These are phyloP conservation scores for Plagodis pulveraria DNA, from an alignment of 2,888 invertebrate genomes.

Conservation along the genomic window DNA sequence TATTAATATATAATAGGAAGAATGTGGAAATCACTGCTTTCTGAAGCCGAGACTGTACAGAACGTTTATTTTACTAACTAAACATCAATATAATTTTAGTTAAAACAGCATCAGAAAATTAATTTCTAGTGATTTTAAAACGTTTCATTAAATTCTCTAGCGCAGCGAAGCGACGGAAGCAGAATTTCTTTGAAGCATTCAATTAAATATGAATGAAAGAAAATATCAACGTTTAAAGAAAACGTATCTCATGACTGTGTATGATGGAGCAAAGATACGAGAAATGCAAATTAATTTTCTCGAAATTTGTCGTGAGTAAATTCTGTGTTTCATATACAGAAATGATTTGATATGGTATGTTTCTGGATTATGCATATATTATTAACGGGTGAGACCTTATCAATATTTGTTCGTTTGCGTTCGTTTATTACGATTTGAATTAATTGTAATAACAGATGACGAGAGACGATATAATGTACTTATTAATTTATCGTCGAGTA, in stretches of 20 bases:
- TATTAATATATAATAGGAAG: too few relatives aligned
- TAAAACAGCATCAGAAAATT: too few relatives aligned
- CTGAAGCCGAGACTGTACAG: too few relatives aligned
- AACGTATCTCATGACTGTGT: slow-evolving; percentile 39
- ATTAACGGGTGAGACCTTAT: background rate
- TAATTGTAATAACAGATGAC: too few relatives aligned
- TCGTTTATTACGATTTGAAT: background rate
- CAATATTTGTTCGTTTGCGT: background rate
- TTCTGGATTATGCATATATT: slow-evolving; percentile 15
- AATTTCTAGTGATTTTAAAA: too few relatives aligned
- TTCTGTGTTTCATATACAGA: slow-evolving; percentile 24
- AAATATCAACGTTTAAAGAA: slow-evolving; percentile 41
- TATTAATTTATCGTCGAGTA: too few relatives aligned
- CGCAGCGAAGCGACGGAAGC: slow-evolving; percentile 6
- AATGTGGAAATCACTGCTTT: too few relatives aligned
- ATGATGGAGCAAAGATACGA: slow-evolving; percentile 28
- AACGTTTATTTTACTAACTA: too few relatives aligned
- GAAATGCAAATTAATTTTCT: slow-evolving; percentile 38
- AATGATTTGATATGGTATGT: slow-evolving; percentile 6
- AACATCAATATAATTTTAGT: too few relatives aligned
- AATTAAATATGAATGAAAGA: slow-evolving; percentile 46
- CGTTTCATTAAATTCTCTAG: too few relatives aligned
- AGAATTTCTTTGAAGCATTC: slow-evolving; percentile 38
- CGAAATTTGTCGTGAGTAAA: slow-evolving; percentile 22
- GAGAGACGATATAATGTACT: too few relatives aligned